phyloP scores from a whole-genome alignment of 2,888 invertebrate species.

The Drosophila helvetica region DNA sequence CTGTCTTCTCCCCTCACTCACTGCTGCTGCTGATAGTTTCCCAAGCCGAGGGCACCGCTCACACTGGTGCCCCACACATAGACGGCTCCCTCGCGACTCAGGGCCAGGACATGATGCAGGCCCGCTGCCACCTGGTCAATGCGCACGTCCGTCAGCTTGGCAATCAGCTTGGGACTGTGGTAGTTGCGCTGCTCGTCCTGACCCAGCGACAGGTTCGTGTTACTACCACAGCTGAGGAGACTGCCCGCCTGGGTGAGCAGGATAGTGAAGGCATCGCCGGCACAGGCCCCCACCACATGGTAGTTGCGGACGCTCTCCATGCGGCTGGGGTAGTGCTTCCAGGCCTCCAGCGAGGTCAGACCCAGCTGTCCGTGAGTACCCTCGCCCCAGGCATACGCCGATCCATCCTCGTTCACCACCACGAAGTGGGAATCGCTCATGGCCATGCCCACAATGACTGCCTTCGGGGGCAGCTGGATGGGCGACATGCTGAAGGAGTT shows the following conservation, averaged over 20 bases:
- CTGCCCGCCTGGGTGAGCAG: conserved; percentile 88
- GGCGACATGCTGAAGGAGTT: conserved; percentile 85
- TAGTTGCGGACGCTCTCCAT: conserved; percentile 87
- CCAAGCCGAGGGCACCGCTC: conserved; percentile 86
- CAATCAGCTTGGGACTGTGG: conserved; percentile 86
- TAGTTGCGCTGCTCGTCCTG: conserved; percentile 86
- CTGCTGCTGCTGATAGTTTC: conserved; percentile 79
- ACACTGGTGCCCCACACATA: conserved; percentile 88
- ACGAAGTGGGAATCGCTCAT: conserved; percentile 86
- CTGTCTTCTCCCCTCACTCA: conserved; percentile 46
- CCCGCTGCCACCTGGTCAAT: conserved; percentile 87
- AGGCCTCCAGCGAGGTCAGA: conserved; percentile 84
- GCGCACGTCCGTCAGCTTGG: conserved; percentile 85
- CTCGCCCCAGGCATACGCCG: conserved; percentile 89
- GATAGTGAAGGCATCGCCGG: conserved; percentile 88
- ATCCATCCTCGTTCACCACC: conserved; percentile 86
- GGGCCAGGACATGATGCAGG: conserved; percentile 87
- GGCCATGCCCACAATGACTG: conserved; percentile 85
- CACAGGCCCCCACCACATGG: conserved; percentile 86
- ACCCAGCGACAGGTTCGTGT: conserved; percentile 87
- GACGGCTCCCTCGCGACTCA: conserved; percentile 86
- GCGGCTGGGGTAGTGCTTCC: conserved; percentile 86
- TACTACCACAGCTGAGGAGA: conserved; percentile 89
- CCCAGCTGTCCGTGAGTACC: conserved; percentile 88
- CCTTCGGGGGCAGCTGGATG: conserved; percentile 85